phyloP scores from a whole-genome alignment of 2,113 vertebrate species.

The Orthonyx spaldingii region DNA sequence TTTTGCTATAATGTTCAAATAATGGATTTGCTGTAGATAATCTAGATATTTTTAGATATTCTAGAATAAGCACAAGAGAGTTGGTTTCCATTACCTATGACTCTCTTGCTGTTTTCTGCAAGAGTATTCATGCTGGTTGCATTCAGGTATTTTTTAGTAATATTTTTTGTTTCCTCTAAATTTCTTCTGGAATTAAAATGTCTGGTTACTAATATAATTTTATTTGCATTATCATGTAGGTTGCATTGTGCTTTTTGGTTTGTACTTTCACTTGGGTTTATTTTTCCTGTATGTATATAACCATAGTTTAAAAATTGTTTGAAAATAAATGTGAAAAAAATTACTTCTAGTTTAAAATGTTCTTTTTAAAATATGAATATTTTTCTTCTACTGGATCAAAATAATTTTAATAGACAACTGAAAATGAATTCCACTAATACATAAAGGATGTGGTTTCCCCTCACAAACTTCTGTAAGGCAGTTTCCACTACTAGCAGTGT shows the following conservation, averaged over 20 bases:
- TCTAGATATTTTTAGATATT: not conserved
- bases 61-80: not conserved
- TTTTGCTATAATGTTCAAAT: not conserved
- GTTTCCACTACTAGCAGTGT: not conserved
- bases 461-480: not conserved
- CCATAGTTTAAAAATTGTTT: not conserved
- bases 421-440: not conserved
- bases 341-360: not conserved
- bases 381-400: not conserved
- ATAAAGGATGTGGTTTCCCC: not conserved
- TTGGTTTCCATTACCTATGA: not conserved
- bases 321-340: not conserved
- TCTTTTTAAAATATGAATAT: not conserved
- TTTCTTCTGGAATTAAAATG: not conserved
- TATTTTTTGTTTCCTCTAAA: not conserved
- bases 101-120: not conserved
- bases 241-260: accelerated
- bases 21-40: not conserved
- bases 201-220: not conserved
- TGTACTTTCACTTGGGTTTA: not conserved
- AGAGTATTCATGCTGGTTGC: not conserved
- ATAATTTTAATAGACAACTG: not conserved
- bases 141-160: not conserved
- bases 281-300: not conserved
- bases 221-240: not conserved